Percentiles rank a stretch among this genome's conserved stretches.
Conservation (phyloP, 92 coral and sea anemone genomes). For the Zoanthus gigantus region DNA sequence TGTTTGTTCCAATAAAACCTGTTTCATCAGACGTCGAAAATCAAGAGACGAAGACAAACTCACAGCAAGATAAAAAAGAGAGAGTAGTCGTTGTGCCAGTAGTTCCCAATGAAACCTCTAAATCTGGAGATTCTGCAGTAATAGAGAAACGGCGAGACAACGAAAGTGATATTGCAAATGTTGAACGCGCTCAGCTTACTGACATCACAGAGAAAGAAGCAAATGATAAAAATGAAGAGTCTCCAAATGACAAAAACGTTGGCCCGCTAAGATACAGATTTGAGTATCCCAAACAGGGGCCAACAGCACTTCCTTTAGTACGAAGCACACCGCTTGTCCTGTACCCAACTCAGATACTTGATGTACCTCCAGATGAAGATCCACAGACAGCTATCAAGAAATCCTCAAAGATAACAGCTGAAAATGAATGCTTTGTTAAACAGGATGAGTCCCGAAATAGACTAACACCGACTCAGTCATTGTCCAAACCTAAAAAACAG, state of each 20-base stretch:
- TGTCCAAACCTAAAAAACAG: neutral
- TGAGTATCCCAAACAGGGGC: constrained; percentile 44
- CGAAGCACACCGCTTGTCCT: constrained; percentile 20
- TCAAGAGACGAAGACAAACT: constrained; percentile 14
- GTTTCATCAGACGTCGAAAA: constrained; percentile 17
- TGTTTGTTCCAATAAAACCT: constrained; percentile 15
- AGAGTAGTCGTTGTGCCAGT: constrained; percentile 25
- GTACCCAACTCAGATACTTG: constrained; percentile 34
- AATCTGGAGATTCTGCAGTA: constrained; percentile 19
- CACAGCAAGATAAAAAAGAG: constrained; percentile 8
- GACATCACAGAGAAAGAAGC: neutral
- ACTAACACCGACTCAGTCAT: neutral
- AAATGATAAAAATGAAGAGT: neutral
- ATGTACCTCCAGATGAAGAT: constrained; percentile 37
- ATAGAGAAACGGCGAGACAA: neutral
- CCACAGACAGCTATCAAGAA: constrained; percentile 31
- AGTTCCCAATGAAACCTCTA: constrained; percentile 1
- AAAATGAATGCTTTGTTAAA: constrained; percentile 10
- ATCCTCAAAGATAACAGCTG: neutral
- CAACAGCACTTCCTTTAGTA: constrained; percentile 22
- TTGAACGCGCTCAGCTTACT: neutral
- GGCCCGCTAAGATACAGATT: constrained; percentile 17
- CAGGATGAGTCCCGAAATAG: neutral
- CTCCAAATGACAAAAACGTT: constrained; percentile 2
- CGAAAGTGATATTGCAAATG: constrained; percentile 6